Evolutionary conservation across 2,888 invertebrate species (phyloP).

Genomic region (Cyaniris semiargus): DNA sequence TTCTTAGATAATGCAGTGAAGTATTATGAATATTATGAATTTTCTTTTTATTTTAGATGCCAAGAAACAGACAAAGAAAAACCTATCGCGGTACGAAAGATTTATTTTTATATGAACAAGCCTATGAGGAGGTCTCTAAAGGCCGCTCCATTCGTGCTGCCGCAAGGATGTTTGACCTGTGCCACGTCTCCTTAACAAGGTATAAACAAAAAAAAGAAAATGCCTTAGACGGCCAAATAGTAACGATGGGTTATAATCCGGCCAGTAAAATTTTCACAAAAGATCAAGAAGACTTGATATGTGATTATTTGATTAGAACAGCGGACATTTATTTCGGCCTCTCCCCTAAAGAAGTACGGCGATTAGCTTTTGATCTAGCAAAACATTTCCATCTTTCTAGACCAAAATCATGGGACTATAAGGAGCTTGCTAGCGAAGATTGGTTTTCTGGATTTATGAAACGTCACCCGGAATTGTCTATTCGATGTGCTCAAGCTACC

Average conservation of each 20-base stretch:
- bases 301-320: conserved; percentile 30
- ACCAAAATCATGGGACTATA: conserved; percentile 37
- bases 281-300: conserved; percentile 29
- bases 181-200: conserved; percentile 28
- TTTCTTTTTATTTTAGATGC: not conserved
- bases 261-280: conserved; percentile 36
- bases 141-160: not conserved
- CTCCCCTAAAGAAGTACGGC: not conserved
- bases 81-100: not conserved
- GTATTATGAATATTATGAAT: no score
- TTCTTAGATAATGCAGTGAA: no score
- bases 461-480: conserved; percentile 34
- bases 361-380: conserved; percentile 13
- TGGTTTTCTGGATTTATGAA: conserved; percentile 38
- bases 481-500: conserved; percentile 38
- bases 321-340: conserved; percentile 29
- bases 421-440: conserved; percentile 36
- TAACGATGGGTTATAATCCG: no score
- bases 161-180: conserved; percentile 28
- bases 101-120: not conserved
- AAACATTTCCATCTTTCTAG: not conserved
- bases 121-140: not conserved
- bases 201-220: conserved; percentile 26
- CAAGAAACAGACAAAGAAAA: not conserved
- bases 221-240: no score